Conservation (phyloP, 2,888 invertebrate genomes). For the Drosophila sordidula region DNA sequence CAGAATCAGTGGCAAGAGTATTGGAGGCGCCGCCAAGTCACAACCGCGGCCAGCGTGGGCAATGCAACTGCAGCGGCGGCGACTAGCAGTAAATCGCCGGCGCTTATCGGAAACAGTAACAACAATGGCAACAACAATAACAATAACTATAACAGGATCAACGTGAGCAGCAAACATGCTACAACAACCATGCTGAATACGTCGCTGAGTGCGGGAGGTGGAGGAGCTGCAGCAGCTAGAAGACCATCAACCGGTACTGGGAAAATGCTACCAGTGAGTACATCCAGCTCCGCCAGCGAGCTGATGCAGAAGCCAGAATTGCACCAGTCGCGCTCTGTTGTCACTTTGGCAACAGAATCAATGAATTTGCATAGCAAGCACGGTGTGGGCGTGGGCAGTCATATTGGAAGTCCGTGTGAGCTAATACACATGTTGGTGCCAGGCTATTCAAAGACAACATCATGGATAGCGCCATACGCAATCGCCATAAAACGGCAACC, state of each 20-base stretch:
- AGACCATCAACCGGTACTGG: constrained; percentile 66
- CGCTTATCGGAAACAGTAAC: no score
- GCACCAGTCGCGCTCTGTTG: constrained; percentile 73
- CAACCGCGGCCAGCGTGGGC: no score
- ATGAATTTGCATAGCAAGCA: constrained; percentile 73
- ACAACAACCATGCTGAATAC: constrained; percentile 76
- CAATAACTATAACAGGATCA: no score
- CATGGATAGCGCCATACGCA: constrained; percentile 87
- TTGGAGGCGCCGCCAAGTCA: no score
- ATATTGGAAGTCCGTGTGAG: constrained; percentile 89
- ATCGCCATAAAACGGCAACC: constrained; percentile 46
- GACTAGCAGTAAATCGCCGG: no score
- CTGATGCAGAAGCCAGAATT: constrained; percentile 73
- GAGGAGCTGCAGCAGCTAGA: constrained; percentile 10
- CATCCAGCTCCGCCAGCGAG: constrained; percentile 64
- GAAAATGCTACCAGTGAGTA: constrained; percentile 53
- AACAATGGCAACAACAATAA: no score
- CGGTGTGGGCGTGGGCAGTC: constrained; percentile 74
- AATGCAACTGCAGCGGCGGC: no score
- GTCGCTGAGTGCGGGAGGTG: constrained; percentile 32
- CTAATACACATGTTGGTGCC: constrained; percentile 90
- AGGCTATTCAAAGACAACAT: constrained; percentile 87
- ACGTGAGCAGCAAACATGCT: no score
- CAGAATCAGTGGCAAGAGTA: no score
- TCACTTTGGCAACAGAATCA: constrained; percentile 85